Base-by-base conservation (phyloP, 2,113 vertebrate species). In the Tychaedon coryphoeus region DNA sequence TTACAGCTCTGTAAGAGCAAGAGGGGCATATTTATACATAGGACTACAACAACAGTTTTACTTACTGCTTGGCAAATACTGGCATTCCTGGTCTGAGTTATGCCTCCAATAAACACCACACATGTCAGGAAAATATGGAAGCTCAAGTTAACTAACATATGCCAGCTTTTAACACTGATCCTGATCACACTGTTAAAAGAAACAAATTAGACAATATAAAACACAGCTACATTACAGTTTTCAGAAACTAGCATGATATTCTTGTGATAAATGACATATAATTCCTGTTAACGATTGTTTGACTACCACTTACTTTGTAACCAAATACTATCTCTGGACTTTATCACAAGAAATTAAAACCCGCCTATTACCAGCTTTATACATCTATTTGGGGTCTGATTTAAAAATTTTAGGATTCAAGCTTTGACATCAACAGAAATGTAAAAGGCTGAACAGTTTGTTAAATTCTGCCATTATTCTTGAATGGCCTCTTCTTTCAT, bases 11-110 rank as follows among this genome's bases (percentile, higher is more conserved):
- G 29, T 13, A 61, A 26, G 18, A 23, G 29, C 36, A 85, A 19
- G 42, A 17, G 8, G 4, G 0, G 4, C 1, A 3, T 42, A 57
- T 12, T 50, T 3, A 20, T 8, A 72, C 8, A 81, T 0, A 54
- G 5, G 5, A 70, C 2, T 19, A 65, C 40, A 36, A 82, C 82
- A 78, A 8, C 22, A 22, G 38, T 65, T 77, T 72, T 74, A 98
- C 99, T 99, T 98, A 99, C 99, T 13, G 99, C 99, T 96, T 99
- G 99, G 95, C 99, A 99, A 95, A 99, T 95, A 40, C 98, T 99
- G 47, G 98, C 93, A 34, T 98, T 97, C 76, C 97, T 98, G 4
- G 98, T 99, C 97, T 99, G 99, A 96, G 98, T 99, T 96, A 99
- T 96, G 75, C 99, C 99, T 62, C 99, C 99, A 47, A 99, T 97